A percentile compares a stretch with the other conserved stretches of the same genome.
Evolutionary conservation across 30 jellyfish, hydroid and myxozoan species (phyloP).

Genomic region (Hydractinia symbiolongicarpus): DNA sequence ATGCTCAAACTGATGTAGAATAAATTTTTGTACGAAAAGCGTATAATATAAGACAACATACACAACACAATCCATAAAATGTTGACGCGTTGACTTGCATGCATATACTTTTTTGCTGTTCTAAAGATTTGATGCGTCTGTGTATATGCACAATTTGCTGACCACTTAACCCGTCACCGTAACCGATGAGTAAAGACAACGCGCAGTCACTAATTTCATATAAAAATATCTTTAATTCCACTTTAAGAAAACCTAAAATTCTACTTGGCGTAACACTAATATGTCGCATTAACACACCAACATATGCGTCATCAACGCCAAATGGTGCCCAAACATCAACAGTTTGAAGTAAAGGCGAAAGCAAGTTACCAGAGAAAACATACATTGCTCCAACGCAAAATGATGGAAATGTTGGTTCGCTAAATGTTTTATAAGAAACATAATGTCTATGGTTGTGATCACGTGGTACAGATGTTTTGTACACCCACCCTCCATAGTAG

Average conservation of each 20-base stretch:
- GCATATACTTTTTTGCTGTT: neutral
- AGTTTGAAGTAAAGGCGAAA: slow-evolving; percentile 11
- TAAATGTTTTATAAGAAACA: slow-evolving; percentile 34
- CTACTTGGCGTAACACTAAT: slow-evolving; percentile 50
- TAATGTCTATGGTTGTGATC: slow-evolving; percentile 49
- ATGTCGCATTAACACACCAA: slow-evolving; percentile 57
- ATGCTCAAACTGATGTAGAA: too few relatives aligned
- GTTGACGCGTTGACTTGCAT: too few relatives aligned
- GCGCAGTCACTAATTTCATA: slow-evolving; percentile 58
- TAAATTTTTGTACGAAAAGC: too few relatives aligned
- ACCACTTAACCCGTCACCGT: slow-evolving; percentile 71
- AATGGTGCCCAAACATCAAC: slow-evolving; percentile 11
- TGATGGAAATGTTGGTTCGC: slow-evolving; percentile 36
- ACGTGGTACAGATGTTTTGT: slow-evolving; percentile 45
- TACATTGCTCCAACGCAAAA: slow-evolving; percentile 37
- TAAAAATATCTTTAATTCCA: slow-evolving; percentile 35
- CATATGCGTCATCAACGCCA: slow-evolving; percentile 84
- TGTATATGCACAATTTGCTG: slow-evolving; percentile 41
- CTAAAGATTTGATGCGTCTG: slow-evolving; percentile 34
- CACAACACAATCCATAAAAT: too few relatives aligned
- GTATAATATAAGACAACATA: too few relatives aligned
- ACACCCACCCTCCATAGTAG: slow-evolving; percentile 53
- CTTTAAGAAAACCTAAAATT: slow-evolving; percentile 38
- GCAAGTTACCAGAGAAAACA: slow-evolving; percentile 22
- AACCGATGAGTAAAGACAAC: slow-evolving; percentile 41